phyloP scores from a whole-genome alignment of 2,113 vertebrate species.

The Gallinago undulata region DNA sequence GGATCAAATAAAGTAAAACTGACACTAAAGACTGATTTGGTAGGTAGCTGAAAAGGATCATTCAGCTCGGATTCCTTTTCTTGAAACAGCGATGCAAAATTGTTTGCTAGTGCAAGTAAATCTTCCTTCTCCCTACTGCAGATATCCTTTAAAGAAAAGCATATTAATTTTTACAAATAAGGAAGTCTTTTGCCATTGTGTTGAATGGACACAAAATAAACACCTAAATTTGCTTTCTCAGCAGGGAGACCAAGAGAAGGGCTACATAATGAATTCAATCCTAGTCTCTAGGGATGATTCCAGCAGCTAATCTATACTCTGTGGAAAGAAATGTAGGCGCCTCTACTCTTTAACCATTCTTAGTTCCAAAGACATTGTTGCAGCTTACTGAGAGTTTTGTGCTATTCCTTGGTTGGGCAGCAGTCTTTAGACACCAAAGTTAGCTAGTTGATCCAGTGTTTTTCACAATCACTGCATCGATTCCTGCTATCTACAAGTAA shows the following conservation, averaged over 20 bases:
- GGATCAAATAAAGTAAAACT: neutral
- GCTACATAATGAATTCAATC: neutral
- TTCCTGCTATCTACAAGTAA: neutral
- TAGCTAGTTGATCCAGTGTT: neutral
- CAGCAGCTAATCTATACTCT: neutral
- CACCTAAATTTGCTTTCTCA: neutral
- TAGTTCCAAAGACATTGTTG: neutral
- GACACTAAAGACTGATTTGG: neutral
- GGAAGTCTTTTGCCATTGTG: neutral
- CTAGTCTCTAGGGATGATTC: neutral
- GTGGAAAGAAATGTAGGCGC: neutral
- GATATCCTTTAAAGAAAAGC: neutral
- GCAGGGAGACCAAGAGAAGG: neutral
- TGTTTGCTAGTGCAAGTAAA: neutral
- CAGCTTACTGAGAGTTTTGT: neutral
- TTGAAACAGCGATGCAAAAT: neutral
- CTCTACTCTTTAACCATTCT: neutral
- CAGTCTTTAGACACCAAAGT: neutral
- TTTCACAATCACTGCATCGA: neutral
- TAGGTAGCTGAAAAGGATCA: neutral
- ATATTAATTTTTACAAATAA: neutral
- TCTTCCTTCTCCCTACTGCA: neutral
- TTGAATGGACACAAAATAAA: neutral
- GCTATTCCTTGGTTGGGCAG: neutral
- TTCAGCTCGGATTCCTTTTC: neutral